phyloP scores from a whole-genome alignment of 92 coral and sea anemone species.

The Zoanthus sansibaricus region DNA sequence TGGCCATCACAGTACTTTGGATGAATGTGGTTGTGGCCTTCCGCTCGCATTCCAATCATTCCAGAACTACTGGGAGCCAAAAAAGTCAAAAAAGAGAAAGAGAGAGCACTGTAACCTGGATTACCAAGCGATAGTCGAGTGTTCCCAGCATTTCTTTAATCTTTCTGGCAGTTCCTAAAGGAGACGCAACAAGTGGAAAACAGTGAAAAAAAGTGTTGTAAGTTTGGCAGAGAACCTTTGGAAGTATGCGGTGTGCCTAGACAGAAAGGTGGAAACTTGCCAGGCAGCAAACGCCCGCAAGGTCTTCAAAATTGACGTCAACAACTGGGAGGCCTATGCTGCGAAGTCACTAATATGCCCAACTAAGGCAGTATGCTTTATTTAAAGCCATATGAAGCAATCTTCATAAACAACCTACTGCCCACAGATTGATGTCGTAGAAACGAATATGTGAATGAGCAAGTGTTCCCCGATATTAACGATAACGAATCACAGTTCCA shows the following conservation, averaged over 20 bases:
- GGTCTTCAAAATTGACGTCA: slow-evolving; percentile 24
- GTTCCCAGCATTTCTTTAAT: slow-evolving; percentile 32
- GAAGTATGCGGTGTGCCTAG: slow-evolving; percentile 41
- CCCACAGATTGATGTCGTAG: slow-evolving; percentile 47
- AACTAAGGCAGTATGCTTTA: slow-evolving; percentile 54
- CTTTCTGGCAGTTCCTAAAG: slow-evolving; percentile 27
- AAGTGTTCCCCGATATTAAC: slow-evolving; percentile 21
- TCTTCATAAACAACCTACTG: slow-evolving; percentile 34
- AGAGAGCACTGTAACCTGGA: slow-evolving; percentile 34
- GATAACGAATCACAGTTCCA: background rate
- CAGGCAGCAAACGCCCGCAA: slow-evolving; percentile 43
- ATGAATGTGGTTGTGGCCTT: slow-evolving; percentile 41
- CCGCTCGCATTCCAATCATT: background rate
- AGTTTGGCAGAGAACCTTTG: slow-evolving; percentile 41
- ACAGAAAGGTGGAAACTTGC: slow-evolving; percentile 7
- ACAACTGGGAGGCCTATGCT: slow-evolving; percentile 46
- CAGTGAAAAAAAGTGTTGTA: slow-evolving; percentile 21
- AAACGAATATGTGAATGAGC: slow-evolving; percentile 33
- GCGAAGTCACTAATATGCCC: slow-evolving; percentile 14
- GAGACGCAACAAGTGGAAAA: slow-evolving; percentile 44
- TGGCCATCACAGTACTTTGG: slow-evolving; percentile 37
- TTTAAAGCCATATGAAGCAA: slow-evolving; percentile 47
- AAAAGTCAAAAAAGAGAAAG: slow-evolving; percentile 11
- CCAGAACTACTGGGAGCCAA: slow-evolving; percentile 40
- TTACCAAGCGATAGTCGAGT: background rate